phyloP scores from a whole-genome alignment of 2,888 invertebrate species.

The Drosophila nr. medialis region DNA sequence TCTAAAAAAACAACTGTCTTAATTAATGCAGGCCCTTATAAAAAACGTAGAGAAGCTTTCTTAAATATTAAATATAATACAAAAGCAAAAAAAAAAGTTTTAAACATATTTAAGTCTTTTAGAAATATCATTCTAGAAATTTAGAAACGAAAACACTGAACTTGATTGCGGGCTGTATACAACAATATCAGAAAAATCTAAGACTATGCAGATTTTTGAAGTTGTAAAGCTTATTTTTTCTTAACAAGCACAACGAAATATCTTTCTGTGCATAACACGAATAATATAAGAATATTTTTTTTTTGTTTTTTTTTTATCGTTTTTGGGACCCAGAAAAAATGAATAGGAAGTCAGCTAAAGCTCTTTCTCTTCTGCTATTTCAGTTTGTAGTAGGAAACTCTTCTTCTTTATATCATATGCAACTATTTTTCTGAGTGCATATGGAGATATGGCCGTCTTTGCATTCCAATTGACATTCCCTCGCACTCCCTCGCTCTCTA shows the following conservation, averaged over 20 bases:
- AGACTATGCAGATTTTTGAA: not conserved
- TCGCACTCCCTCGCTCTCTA: not conserved
- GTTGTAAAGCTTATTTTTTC: not conserved
- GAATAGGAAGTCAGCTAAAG: not conserved
- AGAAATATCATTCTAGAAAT: not conserved
- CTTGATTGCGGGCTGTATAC: not conserved
- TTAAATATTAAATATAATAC: too few relatives aligned
- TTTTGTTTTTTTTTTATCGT: too few relatives aligned
- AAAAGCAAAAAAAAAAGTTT: too few relatives aligned
- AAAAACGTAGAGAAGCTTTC: too few relatives aligned
- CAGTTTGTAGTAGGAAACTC: not conserved
- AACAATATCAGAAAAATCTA: fast-evolving
- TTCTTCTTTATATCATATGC: not conserved
- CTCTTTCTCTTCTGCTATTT: not conserved
- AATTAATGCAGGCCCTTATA: too few relatives aligned
- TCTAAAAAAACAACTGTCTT: too few relatives aligned
- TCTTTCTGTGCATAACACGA: fast-evolving
- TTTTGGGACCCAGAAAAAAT: not conserved
- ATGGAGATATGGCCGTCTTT: not conserved
- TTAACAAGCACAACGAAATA: not conserved
- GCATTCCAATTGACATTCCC: not conserved
- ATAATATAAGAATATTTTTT: not conserved
- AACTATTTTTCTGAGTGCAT: conserved; percentile 1
- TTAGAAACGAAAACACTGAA: fast-evolving
- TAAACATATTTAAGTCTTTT: not conserved